These are phyloP conservation scores for Pseudococcus jackbeardsleyi DNA, from an alignment of 2,888 invertebrate genomes.

Conservation along the genomic window DNA sequence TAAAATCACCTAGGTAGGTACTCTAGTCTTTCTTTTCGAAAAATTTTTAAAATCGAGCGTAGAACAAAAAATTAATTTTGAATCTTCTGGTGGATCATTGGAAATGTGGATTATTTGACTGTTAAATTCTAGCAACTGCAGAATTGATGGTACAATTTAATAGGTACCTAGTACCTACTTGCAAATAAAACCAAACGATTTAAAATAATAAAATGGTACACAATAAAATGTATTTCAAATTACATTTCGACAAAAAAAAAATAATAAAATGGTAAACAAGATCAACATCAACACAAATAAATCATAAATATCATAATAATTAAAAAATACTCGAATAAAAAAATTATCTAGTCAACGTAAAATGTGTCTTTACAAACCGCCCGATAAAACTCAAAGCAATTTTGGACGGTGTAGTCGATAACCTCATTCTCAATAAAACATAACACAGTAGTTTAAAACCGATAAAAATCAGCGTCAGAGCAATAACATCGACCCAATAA, in stretches of 20 bases:
- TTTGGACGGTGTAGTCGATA: constrained; percentile 81
- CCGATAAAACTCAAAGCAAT: constrained; percentile 80
- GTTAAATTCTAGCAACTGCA: too few species aligned
- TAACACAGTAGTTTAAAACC: constrained; percentile 78
- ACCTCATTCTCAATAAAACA: constrained; percentile 80
- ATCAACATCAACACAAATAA: constrained; percentile 17
- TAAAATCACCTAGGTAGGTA: too few species aligned
- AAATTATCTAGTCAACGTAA: constrained; percentile 69
- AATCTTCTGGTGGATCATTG: too few species aligned
- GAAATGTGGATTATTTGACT: too few species aligned
- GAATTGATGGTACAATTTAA: too few species aligned
- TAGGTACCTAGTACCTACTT: too few species aligned
- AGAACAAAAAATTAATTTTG: too few species aligned
- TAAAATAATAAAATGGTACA: neutral
- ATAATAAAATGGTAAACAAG: constrained; percentile 6
- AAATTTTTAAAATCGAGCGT: too few species aligned
- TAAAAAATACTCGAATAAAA: neutral
- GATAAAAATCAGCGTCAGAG: constrained; percentile 76
- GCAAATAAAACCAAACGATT: too few species aligned
- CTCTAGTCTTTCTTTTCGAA: too few species aligned
- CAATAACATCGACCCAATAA: constrained; percentile 78
- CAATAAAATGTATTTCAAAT: neutral
- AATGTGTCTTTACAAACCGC: constrained; percentile 76
- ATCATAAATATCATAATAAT: too few species aligned
- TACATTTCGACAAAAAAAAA: neutral